A percentile compares a stretch with the other conserved stretches of the same genome.
phyloP scores from a whole-genome alignment of 2,113 vertebrate genomes.

The Oreochromis spilurus region DNA sequence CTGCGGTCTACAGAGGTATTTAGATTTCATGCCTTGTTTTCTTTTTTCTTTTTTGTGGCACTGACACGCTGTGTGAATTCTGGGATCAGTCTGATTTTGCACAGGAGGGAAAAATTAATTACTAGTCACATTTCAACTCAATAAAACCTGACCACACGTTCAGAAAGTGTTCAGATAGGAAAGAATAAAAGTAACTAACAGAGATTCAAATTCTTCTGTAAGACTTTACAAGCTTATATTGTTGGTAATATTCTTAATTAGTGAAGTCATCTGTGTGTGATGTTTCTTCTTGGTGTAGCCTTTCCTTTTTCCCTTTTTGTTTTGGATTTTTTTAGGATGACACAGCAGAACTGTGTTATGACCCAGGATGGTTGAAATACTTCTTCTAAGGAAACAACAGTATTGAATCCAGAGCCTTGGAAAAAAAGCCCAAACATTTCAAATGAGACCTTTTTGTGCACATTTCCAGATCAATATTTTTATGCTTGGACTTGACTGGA shows the following conservation, averaged over 20 bases:
- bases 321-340: not conserved
- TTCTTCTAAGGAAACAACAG: not conserved
- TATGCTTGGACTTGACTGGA: not conserved
- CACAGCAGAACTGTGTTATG: not conserved
- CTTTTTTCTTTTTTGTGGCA: not conserved
- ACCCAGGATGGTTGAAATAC: not conserved
- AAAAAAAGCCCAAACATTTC: not conserved
- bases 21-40: rapidly evolving
- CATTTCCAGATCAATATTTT: not conserved
- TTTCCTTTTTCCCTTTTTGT: not conserved
- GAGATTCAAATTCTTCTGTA: not conserved
- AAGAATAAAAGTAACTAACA: not conserved
- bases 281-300: not conserved
- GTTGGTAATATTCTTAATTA: not conserved
- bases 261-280: not conserved
- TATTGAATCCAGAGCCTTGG: not conserved
- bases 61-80: not conserved
- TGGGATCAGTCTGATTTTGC: not conserved
- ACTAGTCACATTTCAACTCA: not conserved
- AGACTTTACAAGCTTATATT: not conserved
- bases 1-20: not conserved
- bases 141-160: not conserved
- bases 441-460: not conserved
- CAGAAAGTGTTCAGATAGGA: not conserved
- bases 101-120: not conserved